Conservation (phyloP, 2,797 vertebrate species). For the Podarcis siculus region DNA sequence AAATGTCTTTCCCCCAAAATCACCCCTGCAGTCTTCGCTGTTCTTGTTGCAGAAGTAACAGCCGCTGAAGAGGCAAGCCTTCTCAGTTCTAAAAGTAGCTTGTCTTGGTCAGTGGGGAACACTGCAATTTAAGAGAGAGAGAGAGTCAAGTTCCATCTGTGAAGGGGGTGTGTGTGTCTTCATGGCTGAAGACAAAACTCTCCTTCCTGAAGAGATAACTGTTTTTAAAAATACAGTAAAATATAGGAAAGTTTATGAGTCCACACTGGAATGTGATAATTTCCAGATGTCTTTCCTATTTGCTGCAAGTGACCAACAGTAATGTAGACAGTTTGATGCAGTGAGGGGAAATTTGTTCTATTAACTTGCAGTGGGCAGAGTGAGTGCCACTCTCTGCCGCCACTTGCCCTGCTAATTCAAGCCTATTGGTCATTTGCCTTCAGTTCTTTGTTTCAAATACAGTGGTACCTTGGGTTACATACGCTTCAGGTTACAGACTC, state of each 20-base stretch:
- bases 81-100: neutral
- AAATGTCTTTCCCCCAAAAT: neutral
- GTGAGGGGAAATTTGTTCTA: neutral
- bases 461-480: too few relatives aligned
- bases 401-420: slow-evolving; percentile 45
- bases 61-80: neutral
- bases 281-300: slow-evolving; percentile 48
- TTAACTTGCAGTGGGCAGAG: neutral
- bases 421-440: slow-evolving; percentile 48
- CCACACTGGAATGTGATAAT: slow-evolving; percentile 23
- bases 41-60: neutral
- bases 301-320: slow-evolving; percentile 2
- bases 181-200: neutral
- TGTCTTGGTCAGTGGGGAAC: neutral
- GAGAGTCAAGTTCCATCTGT: neutral
- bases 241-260: slow-evolving; percentile 37
- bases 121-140: neutral
- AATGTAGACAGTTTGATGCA: neutral
- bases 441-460: slow-evolving; percentile 34
- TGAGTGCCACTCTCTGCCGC: slow-evolving; percentile 13
- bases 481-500: too few relatives aligned
- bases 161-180: slow-evolving; percentile 21
- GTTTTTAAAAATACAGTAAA: slow-evolving; percentile 12
- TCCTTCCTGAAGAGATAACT: too few relatives aligned
- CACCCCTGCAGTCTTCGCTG: too few relatives aligned